Percentiles rank a stretch among this genome's conserved stretches.
phyloP scores from a whole-genome alignment of 2,888 invertebrate species.

The Bellardia bayeri region DNA sequence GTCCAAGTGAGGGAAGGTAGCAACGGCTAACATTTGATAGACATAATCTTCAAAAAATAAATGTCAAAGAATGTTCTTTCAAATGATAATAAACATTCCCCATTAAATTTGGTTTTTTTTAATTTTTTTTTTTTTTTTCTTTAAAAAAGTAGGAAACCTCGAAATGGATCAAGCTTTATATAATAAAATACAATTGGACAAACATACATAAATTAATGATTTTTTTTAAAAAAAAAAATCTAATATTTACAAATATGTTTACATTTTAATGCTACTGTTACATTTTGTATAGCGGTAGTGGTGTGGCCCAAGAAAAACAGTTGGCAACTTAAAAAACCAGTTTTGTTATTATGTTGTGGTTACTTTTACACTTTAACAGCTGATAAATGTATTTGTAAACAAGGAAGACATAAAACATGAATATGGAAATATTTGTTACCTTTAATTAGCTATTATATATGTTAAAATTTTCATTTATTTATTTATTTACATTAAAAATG shows the following conservation, averaged over 20 bases:
- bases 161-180: too few relatives aligned
- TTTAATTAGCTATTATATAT: too few relatives aligned
- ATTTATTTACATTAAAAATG: too few relatives aligned
- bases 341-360: background rate
- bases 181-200: background rate
- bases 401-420: background rate
- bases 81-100: too few relatives aligned
- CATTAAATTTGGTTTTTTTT: too few relatives aligned
- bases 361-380: slow-evolving; percentile 7
- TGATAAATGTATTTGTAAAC: background rate
- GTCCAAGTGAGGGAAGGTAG: too few relatives aligned
- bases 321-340: background rate
- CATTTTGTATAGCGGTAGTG: background rate
- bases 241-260: background rate
- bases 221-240: background rate
- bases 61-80: too few relatives aligned
- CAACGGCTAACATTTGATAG: too few relatives aligned
- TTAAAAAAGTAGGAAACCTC: too few relatives aligned
- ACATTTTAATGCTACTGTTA: background rate
- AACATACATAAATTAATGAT: slow-evolving; percentile 2
- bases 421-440: background rate
- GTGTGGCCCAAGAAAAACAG: background rate
- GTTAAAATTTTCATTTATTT: too few relatives aligned
- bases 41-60: too few relatives aligned
- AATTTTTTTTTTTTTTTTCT: too few relatives aligned